Base-by-base conservation (phyloP, 2,797 vertebrate genomes). In the Protonibea diacanthus region DNA sequence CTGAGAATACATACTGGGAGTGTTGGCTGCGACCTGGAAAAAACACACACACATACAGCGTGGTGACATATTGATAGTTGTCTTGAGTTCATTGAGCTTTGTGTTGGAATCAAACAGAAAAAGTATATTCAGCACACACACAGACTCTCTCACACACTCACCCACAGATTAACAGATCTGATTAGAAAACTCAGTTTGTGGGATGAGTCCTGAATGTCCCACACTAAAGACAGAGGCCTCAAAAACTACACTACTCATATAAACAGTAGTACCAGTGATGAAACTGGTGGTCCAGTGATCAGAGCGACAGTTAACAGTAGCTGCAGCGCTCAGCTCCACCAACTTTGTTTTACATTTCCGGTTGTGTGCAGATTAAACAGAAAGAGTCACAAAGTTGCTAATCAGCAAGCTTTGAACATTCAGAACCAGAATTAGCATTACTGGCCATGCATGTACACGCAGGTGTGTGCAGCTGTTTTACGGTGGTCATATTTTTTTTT, bases 1-100 rank as follows among this genome's bases (percentile, higher is more conserved):
- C 98, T 99, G 98, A 98, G 98, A 99, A 95, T 99, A 99, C 97
- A 99, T 99, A 95, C 97, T 99, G 96, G 98, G 98, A 95, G 97
- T 97, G 95, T 97, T 99, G 96, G 98, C 98, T 89, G 98, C 96
- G 94, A 99, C 97, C 98, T 99, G 86, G 52, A 88, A 49, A 77
- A 86, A 21, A 78, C 33, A 79, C 38, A 81, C 29, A 80, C 9
- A 66, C 38, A 76, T 2, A 75, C 14, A 65, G 10, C 8, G 25
- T 13, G 10, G 40, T 38, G 25, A 69, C 29, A 38, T 40, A 48
- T 33, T 48, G 17, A 60, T 21, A 33, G 48, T 6, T 21, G 33
- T 38, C 38, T 33, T 15, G 49, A 65, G 44, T 29, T 80, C n/a
- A 67, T 13, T 71, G 42, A 74, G 65, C 4, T 8, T 55, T 15